Base-by-base conservation (phyloP, 2,113 vertebrate species). In the Quiscalus mexicanus region DNA sequence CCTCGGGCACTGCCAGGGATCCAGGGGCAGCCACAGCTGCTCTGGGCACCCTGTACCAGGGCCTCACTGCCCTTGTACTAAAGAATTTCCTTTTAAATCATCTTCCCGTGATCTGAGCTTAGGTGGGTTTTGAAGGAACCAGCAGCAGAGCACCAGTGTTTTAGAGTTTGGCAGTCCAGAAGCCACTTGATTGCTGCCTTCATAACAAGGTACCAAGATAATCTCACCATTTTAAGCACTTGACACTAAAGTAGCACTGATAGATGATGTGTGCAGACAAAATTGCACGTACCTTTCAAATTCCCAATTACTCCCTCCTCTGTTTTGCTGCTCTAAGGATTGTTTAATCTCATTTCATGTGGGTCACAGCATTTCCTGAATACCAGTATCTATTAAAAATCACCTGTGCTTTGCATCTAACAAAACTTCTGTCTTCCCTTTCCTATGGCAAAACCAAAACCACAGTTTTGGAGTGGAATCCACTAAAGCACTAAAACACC, bases 371-470 rank as follows among this genome's bases (percentile, higher is more conserved):
- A 56, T 71, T 80, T 73, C 58, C 67, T 64, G 39, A 63, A 83
- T 63, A 63, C 65, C 35, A 60, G 1, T 41, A 10, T 55, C 63
- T 86, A 14, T 53, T 83, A 68, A 90, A 92, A 95, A 71, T 33
- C 69, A 91, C 49, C 92, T 76, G 33, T 67, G 62, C 44, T 80
- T 86, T 71, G 71, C 56, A 25, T 58, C 75, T 86, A 58, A 53
- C 47, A 63, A 92, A 86, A 80, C 53, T 63, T 91, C 39, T 11
- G 1, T 62, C 88, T 77, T 39, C 59, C 74, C 55, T 81, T 82
- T 92, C 56, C 83, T 78, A 11, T 37, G 47, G 88, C 86, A 88
- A 92, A 92, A 87, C 69, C 69, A 70, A 84, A 95, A 69, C 45
- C 24, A 1, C 60, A 45, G 71, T 55, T 87, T 80, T 37, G n/a